Evolutionary conservation across 2,113 vertebrate species (phyloP).

Genomic region (Pyxicephalus adspersus): DNA sequence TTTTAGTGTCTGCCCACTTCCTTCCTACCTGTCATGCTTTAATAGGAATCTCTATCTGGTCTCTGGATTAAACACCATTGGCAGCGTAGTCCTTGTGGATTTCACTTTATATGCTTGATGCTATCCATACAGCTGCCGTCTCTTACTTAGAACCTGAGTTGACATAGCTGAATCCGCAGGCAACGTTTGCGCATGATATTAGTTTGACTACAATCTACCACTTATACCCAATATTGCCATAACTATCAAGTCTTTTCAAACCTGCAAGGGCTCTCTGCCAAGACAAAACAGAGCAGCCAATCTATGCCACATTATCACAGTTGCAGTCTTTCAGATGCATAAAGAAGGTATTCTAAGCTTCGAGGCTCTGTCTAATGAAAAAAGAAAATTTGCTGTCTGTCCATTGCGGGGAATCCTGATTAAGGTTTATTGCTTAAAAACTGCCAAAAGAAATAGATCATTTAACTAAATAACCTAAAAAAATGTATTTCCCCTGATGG

Average conservation of each 20-base stretch:
- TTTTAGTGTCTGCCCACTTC: too few relatives aligned
- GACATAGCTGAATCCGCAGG: conserved; percentile 64
- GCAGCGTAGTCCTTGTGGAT: conserved; percentile 40
- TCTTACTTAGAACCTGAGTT: conserved; percentile 20
- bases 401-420: conserved; percentile 2
- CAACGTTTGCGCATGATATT: conserved; percentile 56
- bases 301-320: conserved; percentile 64
- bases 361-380: background rate
- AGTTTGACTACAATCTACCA: conserved; percentile 61
- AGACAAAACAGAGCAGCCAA: conserved; percentile 65
- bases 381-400: conserved; percentile 52
- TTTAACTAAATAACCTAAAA: background rate
- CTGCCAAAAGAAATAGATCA: conserved; percentile 55
- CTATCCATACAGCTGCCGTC: conserved; percentile 40
- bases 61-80: conserved; percentile 10
- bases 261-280: conserved; percentile 68
- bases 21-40: background rate
- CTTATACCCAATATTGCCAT: conserved; percentile 62
- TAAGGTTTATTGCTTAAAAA: conserved; percentile 17
- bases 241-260: conserved; percentile 57
- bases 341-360: conserved; percentile 60
- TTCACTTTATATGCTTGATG: conserved; percentile 45
- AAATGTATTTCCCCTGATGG: background rate
- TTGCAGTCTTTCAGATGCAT: conserved; percentile 63
- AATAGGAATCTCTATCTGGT: background rate